Evolutionary conservation across 1,140 invertebrate genomes (phyloP).

Genomic region (Patella vulgata): DNA sequence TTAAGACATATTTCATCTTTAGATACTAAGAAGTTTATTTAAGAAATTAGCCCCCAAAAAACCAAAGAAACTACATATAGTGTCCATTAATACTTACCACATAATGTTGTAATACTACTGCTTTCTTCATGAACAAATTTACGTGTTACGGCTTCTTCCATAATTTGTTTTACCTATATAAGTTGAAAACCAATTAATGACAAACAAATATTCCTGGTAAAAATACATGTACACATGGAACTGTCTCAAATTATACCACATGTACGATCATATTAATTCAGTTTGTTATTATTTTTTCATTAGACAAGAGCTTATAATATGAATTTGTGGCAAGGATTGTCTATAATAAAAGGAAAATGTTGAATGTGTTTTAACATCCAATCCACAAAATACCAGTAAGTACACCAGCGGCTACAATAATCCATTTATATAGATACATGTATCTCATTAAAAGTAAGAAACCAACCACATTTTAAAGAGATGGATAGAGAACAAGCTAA

Average conservation of each 20-base stretch:
- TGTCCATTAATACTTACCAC: slow-evolving; percentile 71
- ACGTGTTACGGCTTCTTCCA: slow-evolving; percentile 93
- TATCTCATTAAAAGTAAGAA: no score
- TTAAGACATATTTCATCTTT: no score
- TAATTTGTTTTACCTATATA: slow-evolving; percentile 91
- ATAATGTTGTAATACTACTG: slow-evolving; percentile 86
- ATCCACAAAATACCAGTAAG: no score
- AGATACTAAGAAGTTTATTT: no score
- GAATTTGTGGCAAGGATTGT: neutral
- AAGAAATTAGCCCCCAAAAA: neutral
- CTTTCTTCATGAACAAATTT: slow-evolving; percentile 94
- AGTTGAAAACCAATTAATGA: no score
- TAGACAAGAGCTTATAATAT: neutral
- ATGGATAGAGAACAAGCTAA: no score
- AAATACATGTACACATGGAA: neutral
- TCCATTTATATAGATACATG: no score
- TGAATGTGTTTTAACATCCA: no score
- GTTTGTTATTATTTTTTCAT: neutral
- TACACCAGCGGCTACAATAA: no score
- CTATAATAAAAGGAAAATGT: no score
- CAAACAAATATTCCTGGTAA: slow-evolving; percentile 15
- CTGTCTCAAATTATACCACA: neutral
- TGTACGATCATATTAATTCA: no score
- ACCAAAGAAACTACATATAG: neutral
- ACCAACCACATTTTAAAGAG: no score